A percentile compares a stretch with the other conserved stretches of the same genome.
Conservation (phyloP, 2,797 vertebrate species). For the Cryptoprocta ferox region DNA sequence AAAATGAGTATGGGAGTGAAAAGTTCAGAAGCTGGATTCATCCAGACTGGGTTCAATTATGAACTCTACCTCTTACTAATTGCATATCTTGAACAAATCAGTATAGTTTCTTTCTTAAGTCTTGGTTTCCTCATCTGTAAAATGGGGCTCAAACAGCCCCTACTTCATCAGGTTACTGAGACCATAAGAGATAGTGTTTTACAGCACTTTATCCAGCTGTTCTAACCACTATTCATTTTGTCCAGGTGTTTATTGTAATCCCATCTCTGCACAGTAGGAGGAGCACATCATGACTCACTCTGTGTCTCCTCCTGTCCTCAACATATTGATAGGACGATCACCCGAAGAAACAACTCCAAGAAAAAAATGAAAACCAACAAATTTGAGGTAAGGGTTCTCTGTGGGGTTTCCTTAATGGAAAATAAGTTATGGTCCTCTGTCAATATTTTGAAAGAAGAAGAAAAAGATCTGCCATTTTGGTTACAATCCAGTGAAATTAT, state of each 20-base stretch:
- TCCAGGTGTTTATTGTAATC: not conserved
- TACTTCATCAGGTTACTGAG: not conserved
- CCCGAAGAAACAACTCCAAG: not conserved
- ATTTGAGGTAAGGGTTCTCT: not conserved
- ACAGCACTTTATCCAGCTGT: not conserved
- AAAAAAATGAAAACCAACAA: not conserved
- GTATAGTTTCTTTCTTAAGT: not conserved
- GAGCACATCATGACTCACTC: not conserved
- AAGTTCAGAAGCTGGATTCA: not conserved
- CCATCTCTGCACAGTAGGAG: not conserved
- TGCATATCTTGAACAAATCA: not conserved
- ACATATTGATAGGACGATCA: not conserved
- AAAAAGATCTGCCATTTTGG: not conserved
- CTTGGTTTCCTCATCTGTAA: not conserved
- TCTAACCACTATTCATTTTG: not conserved
- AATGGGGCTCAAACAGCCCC: not conserved
- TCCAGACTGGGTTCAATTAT: not conserved
- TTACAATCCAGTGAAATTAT: not conserved
- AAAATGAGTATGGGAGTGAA: not conserved
- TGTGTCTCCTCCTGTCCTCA: not conserved
- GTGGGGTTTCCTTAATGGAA: not conserved
- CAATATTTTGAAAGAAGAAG: not conserved
- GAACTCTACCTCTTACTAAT: not conserved
- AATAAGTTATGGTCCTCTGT: not conserved
- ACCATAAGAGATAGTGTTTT: not conserved